These are phyloP conservation scores for Sebastes minor DNA, from an alignment of 2,797 vertebrate genomes.

Conservation along the genomic window DNA sequence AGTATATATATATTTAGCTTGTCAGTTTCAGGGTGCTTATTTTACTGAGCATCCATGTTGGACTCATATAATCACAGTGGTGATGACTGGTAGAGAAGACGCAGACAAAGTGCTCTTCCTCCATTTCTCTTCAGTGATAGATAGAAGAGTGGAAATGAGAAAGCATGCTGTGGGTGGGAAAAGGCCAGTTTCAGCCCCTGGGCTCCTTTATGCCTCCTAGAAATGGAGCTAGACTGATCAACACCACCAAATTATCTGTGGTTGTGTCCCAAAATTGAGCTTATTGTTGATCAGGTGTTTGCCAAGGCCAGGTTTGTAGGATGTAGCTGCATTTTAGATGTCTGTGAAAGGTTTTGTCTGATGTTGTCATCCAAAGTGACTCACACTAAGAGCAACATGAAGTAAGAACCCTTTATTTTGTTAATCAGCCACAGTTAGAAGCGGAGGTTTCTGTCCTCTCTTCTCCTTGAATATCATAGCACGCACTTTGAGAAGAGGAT, in stretches of 20 bases:
- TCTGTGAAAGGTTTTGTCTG: not conserved
- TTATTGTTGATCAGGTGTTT: not conserved
- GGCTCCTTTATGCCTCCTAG: conserved; percentile 34
- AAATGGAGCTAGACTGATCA: conserved; percentile 44
- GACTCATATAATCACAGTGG: conserved; percentile 17
- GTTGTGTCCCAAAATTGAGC: conserved; percentile 7
- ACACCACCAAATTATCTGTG: conserved; percentile 28
- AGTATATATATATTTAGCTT: not conserved
- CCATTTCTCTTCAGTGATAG: conserved; percentile 29
- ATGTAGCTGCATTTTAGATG: not conserved
- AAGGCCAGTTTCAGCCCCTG: conserved; percentile 60
- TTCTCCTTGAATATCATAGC: conserved; percentile 24
- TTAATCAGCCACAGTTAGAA: conserved; percentile 11
- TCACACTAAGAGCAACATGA: not conserved
- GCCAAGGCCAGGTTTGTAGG: not conserved
- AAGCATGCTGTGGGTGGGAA: conserved; percentile 21
- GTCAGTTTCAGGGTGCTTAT: conserved; percentile 14
- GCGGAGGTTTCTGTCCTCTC: conserved; percentile 12
- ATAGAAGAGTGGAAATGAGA: conserved; percentile 49
- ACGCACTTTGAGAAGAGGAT: conserved; percentile 21
- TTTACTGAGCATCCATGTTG: conserved; percentile 23
- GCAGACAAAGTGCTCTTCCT: conserved; percentile 39
- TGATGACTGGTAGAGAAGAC: conserved; percentile 24
- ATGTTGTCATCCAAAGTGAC: not conserved
- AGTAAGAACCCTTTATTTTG: conserved; percentile 1